phyloP scores from a whole-genome alignment of 2,113 vertebrate genomes.

The Burhinus bistriatus region DNA sequence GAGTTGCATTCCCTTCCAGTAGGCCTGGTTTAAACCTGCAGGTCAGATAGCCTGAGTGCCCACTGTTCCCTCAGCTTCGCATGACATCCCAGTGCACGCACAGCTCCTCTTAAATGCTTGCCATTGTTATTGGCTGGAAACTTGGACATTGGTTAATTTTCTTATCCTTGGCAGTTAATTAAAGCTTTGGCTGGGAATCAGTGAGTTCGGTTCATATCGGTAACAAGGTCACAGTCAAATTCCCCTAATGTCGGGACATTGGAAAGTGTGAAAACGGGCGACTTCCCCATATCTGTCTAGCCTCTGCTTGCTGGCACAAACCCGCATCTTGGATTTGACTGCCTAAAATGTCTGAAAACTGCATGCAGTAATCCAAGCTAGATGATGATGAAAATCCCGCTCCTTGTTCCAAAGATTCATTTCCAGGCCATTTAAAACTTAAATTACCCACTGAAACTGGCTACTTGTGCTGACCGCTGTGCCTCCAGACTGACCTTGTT shows the following conservation, averaged over 20 bases:
- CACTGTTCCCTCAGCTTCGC: not conserved
- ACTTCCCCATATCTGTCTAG: not conserved
- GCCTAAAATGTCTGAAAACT: not conserved
- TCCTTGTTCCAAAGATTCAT: not conserved
- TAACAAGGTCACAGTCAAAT: not conserved
- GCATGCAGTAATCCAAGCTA: not conserved
- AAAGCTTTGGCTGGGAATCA: not conserved
- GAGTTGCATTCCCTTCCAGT: not conserved
- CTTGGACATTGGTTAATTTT: not conserved
- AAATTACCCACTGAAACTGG: not conserved
- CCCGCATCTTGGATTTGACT: not conserved
- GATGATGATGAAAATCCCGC: not conserved
- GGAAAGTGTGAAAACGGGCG: not conserved
- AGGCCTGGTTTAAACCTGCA: not conserved
- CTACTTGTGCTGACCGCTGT: not conserved
- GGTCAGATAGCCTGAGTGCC: rapidly evolving
- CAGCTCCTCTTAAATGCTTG: not conserved
- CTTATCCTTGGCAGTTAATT: not conserved
- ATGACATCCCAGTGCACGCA: not conserved
- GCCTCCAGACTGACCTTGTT: not conserved
- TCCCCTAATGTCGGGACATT: not conserved
- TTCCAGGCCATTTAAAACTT: not conserved
- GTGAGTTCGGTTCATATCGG: not conserved
- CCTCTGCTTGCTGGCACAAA: not conserved
- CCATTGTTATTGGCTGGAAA: not conserved